Evolutionary conservation across 2,797 vertebrate species (phyloP).

Genomic region (Syndactyla subalaris): DNA sequence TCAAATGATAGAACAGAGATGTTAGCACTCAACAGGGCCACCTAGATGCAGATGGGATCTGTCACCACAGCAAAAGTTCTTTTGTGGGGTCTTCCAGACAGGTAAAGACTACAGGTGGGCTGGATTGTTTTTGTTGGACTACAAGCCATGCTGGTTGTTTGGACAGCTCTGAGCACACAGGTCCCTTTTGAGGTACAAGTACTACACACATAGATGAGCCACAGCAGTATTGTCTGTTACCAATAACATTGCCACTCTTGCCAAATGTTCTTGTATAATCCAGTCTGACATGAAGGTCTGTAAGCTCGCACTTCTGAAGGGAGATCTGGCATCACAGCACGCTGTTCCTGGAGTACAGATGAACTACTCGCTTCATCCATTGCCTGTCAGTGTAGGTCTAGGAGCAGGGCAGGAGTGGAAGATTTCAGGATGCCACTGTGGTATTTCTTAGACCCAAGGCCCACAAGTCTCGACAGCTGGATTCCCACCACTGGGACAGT

Average conservation of each 20-base stretch:
- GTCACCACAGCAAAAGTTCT: neutral
- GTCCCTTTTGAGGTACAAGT: neutral
- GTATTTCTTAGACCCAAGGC: neutral
- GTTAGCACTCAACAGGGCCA: neutral
- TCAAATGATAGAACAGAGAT: slow-evolving; percentile 35
- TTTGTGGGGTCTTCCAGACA: neutral
- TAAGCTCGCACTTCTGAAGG: neutral
- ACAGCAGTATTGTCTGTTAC: neutral
- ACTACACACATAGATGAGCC: neutral
- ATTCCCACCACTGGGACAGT: neutral
- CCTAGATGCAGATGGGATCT: neutral
- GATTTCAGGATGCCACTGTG: neutral
- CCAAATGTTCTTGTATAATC: neutral
- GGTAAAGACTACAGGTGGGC: neutral
- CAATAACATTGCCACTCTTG: neutral
- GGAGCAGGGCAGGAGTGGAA: neutral
- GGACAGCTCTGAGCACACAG: neutral
- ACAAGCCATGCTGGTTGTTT: neutral
- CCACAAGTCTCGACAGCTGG: rapidly evolving
- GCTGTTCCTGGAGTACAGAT: neutral
- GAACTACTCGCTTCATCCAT: neutral
- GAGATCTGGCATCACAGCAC: neutral
- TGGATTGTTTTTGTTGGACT: neutral
- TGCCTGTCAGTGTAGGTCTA: neutral
- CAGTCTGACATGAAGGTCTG: rapidly evolving